phyloP scores from a whole-genome alignment of 2,888 invertebrate genomes.

The Sisyra nigra region DNA sequence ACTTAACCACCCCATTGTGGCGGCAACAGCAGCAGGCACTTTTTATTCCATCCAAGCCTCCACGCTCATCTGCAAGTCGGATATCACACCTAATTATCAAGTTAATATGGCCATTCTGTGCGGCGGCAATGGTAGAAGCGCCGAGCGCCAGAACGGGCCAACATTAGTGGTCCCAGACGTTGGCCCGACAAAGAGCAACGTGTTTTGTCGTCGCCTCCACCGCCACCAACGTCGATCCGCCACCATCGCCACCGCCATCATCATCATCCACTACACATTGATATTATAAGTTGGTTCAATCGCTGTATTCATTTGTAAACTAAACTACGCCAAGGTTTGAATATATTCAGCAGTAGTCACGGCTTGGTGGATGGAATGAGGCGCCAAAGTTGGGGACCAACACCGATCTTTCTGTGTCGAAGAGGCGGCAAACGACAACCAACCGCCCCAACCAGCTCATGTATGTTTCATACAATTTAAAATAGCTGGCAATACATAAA shows the following conservation, averaged over 20 bases:
- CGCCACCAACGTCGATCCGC: constrained; percentile 12
- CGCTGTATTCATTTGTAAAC: constrained; percentile 57
- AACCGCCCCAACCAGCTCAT: constrained; percentile 23
- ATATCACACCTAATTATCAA: constrained; percentile 83
- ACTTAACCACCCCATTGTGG: background rate
- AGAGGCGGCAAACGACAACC: no score
- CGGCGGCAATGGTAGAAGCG: constrained; percentile 34
- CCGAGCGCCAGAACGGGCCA: constrained; percentile 15
- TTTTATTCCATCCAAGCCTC: constrained; percentile 54
- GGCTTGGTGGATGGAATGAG: background rate
- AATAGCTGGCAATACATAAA: constrained; percentile 20
- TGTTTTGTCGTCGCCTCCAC: constrained; percentile 21
- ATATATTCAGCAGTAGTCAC: constrained; percentile 22
- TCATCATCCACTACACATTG: constrained; percentile 32
- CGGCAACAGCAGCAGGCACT: constrained; percentile 43
- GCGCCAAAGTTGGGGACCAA: constrained; percentile 1
- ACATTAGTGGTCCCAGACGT: no score
- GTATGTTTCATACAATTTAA: constrained; percentile 42
- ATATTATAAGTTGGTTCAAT: constrained; percentile 57
- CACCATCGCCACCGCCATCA: constrained; percentile 16
- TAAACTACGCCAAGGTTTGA: constrained; percentile 29
- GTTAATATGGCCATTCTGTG: constrained; percentile 72
- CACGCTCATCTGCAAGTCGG: constrained; percentile 76
- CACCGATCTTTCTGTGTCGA: background rate
- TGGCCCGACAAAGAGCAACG: constrained; percentile 30